Conservation (phyloP, 2,888 invertebrate species). For the Dynastes grantii region DNA sequence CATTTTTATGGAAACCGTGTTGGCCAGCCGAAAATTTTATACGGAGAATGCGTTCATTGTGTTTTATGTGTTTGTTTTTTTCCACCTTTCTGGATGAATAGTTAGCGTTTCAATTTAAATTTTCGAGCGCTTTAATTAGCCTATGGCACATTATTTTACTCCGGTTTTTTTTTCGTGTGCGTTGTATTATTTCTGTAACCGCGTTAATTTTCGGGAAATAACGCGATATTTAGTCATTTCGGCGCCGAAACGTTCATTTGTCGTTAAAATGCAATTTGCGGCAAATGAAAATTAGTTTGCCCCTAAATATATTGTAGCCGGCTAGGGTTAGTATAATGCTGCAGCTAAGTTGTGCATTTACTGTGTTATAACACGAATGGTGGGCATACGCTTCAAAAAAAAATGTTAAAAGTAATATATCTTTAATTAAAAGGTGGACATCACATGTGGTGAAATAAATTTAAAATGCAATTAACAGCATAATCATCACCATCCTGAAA, state of each 20-base stretch:
- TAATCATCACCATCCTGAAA: too few relatives aligned
- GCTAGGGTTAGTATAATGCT: too few relatives aligned
- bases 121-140: constrained; percentile 21
- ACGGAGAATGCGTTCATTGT: neutral
- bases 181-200: neutral
- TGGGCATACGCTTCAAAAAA: too few relatives aligned
- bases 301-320: neutral
- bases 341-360: too few relatives aligned
- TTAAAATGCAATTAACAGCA: too few relatives aligned
- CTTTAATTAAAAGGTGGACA: too few relatives aligned
- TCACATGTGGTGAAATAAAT: too few relatives aligned
- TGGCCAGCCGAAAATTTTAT: neutral
- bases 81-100: neutral
- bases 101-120: constrained; percentile 27
- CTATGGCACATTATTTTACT: constrained; percentile 16
- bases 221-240: constrained; percentile 4
- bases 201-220: constrained; percentile 7
- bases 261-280: constrained; percentile 1
- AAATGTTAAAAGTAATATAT: too few relatives aligned
- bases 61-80: constrained; percentile 2
- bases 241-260: neutral
- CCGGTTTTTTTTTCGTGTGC: neutral
- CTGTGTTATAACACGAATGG: too few relatives aligned
- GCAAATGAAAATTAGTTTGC: neutral
- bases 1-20: neutral